Percentiles rank a stretch among this genome's conserved stretches.
These are phyloP conservation scores for Drosophila punjabiensis DNA, from an alignment of 1,140 invertebrate species.

Conservation along the genomic window DNA sequence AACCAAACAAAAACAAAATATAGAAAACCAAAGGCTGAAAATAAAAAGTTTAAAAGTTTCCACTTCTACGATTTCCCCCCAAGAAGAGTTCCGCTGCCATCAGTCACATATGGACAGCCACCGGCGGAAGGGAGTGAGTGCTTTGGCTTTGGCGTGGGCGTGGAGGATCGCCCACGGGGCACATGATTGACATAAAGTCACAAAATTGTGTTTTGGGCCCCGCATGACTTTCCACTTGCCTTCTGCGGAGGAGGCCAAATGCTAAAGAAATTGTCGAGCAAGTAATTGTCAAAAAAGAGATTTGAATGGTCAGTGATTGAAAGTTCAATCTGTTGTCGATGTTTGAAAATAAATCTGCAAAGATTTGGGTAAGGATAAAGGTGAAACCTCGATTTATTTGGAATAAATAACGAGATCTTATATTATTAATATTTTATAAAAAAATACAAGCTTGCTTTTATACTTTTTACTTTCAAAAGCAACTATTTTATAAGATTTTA, in stretches of 20 bases:
- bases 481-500: background rate
- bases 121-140: slow-evolving; percentile 3
- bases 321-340: background rate
- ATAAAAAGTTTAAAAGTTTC: slow-evolving; percentile 10
- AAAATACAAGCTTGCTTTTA: background rate
- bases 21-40: slow-evolving; percentile 36
- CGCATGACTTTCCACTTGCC: slow-evolving; percentile 40
- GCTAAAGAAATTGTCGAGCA: slow-evolving; percentile 43
- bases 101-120: slow-evolving; percentile 29
- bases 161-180: slow-evolving; percentile 54
- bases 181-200: slow-evolving; percentile 61
- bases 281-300: slow-evolving; percentile 24
- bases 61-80: slow-evolving; percentile 63
- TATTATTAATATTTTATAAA: background rate
- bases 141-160: slow-evolving; percentile 24
- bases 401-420: background rate
- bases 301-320: background rate
- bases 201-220: slow-evolving; percentile 20
- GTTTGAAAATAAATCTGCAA: slow-evolving; percentile 2
- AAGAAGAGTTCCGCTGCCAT: background rate
- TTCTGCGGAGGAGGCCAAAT: slow-evolving; percentile 25
- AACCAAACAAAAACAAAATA: slow-evolving; percentile 16
- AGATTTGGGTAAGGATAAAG: background rate
- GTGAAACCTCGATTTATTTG: background rate
- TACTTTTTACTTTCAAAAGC: too few species aligned